Evolutionary conservation across 2,888 invertebrate genomes (phyloP), one percentile per base, ranked within the genome.

Genomic region (Cremastobaeus sp.): DNA sequence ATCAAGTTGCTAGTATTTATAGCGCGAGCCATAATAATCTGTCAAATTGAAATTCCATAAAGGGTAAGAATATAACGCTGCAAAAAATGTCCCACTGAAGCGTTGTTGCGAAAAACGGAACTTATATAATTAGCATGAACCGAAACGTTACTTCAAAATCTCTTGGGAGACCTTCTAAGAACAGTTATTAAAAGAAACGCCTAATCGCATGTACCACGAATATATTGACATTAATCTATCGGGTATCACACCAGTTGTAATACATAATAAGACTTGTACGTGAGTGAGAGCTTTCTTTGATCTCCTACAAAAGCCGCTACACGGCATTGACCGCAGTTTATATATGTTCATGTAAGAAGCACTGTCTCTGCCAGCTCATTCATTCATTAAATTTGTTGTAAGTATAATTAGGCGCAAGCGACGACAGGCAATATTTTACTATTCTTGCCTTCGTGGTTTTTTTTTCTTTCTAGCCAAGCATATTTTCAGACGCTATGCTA

Each of bases 321-420:
- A 84, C 85, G 84, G 84, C 86, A 86, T 85, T 86, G 86, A 86
- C 86, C 86, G 84, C 85, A 85, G 85, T 85, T 85, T 85, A 85
- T 86, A 85, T 83, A 81, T 79, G 85, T 79, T 76, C 79, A 75
- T 84, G 82, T 85, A 82, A 85, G 85, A 79, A 77, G 79, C 85
- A 85, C 85, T 86, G 86, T 86, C 80, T 84, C 82, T 80, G 82
- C 82, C 83, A 85, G 83, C 83, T 84, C 85, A 81, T 80, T 86
- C 86, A 86, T 86, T 86, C 86, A 86, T 86, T 85, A 86, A 86
- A 86, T 85, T 85, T 83, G 84, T 86, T 84, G 86, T 76, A 77
- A 54, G 74, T 86, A 86, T 86, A 86, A 86, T 86, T 86, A 86
- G 86, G 57, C 68, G 62, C 62, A 73, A 66, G 73, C 73, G 73